phyloP scores from a whole-genome alignment of 2,113 vertebrate genomes.

The Eclectus roratus region DNA sequence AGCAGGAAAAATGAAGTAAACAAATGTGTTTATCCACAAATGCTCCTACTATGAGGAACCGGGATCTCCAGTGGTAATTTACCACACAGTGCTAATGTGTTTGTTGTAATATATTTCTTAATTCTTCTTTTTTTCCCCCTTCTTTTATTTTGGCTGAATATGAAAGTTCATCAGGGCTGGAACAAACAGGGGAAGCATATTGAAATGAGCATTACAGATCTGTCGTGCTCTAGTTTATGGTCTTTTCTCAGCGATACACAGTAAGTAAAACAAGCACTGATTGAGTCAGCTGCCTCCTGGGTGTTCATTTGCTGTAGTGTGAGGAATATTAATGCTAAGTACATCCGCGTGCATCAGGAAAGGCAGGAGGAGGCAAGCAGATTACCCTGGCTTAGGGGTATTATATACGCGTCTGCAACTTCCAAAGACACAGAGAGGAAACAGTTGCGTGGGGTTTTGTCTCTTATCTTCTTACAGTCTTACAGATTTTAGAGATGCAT shows the following conservation, averaged over 20 bases:
- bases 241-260: conserved; percentile 69
- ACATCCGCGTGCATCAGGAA: conserved; percentile 57
- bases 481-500: conserved; percentile 72
- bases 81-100: conserved; percentile 70
- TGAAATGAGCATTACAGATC: conserved; percentile 72
- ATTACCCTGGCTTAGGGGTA: conserved; percentile 71
- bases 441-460: conserved; percentile 53
- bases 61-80: conserved; percentile 55
- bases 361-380: conserved; percentile 60
- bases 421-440: conserved; percentile 65
- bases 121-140: neutral
- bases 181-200: conserved; percentile 68
- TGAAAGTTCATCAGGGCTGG: conserved; percentile 68
- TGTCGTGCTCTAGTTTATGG: conserved; percentile 73
- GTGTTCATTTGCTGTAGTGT: conserved; percentile 73
- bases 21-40: conserved; percentile 59
- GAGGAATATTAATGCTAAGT: conserved; percentile 76
- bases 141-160: conserved; percentile 42
- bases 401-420: conserved; percentile 59
- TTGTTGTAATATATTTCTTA: conserved; percentile 63
- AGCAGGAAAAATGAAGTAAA: conserved; percentile 27
- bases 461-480: conserved; percentile 75
- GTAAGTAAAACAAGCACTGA: conserved; percentile 78
- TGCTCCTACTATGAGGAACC: conserved; percentile 26
- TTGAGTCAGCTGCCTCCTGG: conserved; percentile 78